Base-by-base conservation (phyloP, 2,888 invertebrate genomes). In the Temnothorax ravouxi region DNA sequence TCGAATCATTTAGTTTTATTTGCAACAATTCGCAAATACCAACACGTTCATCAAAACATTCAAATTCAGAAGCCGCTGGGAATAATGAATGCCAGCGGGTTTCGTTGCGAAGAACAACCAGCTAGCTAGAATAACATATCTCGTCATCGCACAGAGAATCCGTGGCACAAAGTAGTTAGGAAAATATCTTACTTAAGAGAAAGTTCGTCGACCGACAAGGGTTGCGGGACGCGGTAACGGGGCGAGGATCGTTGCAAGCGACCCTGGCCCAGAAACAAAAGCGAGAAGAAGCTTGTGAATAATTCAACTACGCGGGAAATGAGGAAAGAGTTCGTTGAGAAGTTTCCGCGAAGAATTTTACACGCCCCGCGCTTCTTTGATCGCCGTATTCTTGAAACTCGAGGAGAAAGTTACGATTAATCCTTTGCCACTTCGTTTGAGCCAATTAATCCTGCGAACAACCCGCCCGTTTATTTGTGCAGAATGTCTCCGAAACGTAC, bases 231-330 rank as follows among this genome's bases (percentile, higher is more conserved):
- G 69, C 18, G 59, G 74, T 50, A 62, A 83, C 56, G 80, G 50
- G 59, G 74, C 54, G 52, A 50, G 83, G 93, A 92, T 94, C 92
- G 92, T 92, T 89, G 92, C 90, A 89, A 92, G 89, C 92, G 93
- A 94, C 95, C 95, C 93, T 95, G 95, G 95, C 95, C 95, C 93
- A 94, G 95, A 95, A 94, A 95, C 94, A 94, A 94, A 94, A 93
- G 93, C 92, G 91, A 92, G 92, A 93, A 92, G 92, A 92, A 93
- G 92, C 94, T 94, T 92, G 94, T 95, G 94, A 94, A 95, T 95
- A 94, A 94, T 95, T 95, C 94, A 94, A 93, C 93, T 92, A 92
- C 89, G 92, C 91, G 92, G 91, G 92, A 94, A 94, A 94, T 94
- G 94, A 95, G 94, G 93, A 94, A 95, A 94, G 94, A 94, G 94